A percentile compares a stretch with the other conserved stretches of the same genome.
phyloP scores from a whole-genome alignment of 1,140 invertebrate species.

The Sycophila sp. region DNA sequence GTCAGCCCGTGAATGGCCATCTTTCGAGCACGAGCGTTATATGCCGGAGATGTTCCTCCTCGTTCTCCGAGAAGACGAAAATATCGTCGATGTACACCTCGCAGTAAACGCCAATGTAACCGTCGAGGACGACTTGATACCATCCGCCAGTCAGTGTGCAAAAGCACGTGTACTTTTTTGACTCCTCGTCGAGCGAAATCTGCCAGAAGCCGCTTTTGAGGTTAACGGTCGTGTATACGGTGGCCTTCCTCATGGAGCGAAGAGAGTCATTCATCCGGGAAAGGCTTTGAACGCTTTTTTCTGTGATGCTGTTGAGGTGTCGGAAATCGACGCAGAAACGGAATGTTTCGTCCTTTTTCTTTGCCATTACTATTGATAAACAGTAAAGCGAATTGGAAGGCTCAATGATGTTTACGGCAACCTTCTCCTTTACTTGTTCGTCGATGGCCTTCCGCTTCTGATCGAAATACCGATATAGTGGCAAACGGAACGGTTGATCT shows the following conservation, averaged over 20 bases:
- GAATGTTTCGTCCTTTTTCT: conserved; percentile 61
- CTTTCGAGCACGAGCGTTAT: conserved; percentile 41
- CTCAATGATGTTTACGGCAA: conserved; percentile 45
- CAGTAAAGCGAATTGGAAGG: conserved; percentile 48
- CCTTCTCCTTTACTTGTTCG: conserved; percentile 37
- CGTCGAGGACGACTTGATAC: conserved; percentile 40
- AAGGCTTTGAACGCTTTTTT: conserved; percentile 45
- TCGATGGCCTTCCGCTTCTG: not conserved
- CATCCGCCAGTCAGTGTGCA: conserved; percentile 45
- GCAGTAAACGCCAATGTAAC: conserved; percentile 41
- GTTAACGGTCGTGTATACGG: conserved; percentile 48
- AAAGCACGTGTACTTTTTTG: conserved; percentile 60
- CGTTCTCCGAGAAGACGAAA: conserved; percentile 38
- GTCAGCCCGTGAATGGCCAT: conserved; percentile 39
- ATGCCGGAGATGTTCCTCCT: conserved; percentile 42
- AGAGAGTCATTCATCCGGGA: conserved; percentile 44
- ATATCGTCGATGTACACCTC: conserved; percentile 50
- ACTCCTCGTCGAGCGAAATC: conserved; percentile 50
- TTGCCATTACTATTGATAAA: conserved; percentile 40
- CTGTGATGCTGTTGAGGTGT: conserved; percentile 59
- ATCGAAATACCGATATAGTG: not conserved
- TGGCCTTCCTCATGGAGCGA: conserved; percentile 35
- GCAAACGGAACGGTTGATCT: conserved; percentile 14
- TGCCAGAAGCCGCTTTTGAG: conserved; percentile 57
- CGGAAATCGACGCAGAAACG: conserved; percentile 66